phyloP scores from a whole-genome alignment of 2,797 vertebrate species.

The Scomberomorus guttatus region DNA sequence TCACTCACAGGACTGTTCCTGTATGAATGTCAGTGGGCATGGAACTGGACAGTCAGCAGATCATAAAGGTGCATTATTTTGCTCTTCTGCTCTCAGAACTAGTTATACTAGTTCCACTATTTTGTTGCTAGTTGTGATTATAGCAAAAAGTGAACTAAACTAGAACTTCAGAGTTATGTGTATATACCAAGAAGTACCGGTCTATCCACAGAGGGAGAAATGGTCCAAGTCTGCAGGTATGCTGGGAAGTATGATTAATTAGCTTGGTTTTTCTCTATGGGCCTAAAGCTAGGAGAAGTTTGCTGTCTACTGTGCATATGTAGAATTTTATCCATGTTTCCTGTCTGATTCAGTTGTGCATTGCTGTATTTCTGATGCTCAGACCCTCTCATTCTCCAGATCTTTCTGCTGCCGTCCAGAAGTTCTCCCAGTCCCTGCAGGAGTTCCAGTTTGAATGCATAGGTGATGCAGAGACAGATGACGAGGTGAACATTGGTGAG shows the following conservation, averaged over 20 bases:
- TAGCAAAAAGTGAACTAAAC: neutral
- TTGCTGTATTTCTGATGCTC: conserved; percentile 33
- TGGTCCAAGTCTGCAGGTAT: neutral
- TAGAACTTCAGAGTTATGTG: neutral
- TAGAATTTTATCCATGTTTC: neutral
- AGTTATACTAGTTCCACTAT: neutral
- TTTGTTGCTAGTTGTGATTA: neutral
- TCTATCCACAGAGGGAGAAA: neutral
- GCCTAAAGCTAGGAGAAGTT: neutral
- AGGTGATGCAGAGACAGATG: conserved; percentile 98
- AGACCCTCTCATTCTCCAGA: conserved; percentile 80
- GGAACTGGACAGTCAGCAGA: conserved; percentile 40
- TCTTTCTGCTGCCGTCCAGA: conserved; percentile 97
- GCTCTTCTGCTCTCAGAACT: conserved; percentile 15
- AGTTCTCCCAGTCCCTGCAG: conserved; percentile 97
- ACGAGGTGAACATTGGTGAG: conserved; percentile 99
- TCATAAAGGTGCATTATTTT: conserved; percentile 37
- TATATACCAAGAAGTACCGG: neutral
- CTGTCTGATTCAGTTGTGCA: neutral
- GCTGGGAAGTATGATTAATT: neutral
- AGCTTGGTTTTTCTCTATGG: neutral
- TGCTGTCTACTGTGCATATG: neutral
- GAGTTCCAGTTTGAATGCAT: conserved; percentile 99
- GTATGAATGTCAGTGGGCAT: conserved; percentile 55
- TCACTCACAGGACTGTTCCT: conserved; percentile 19